Base-by-base conservation (phyloP, 2,797 vertebrate genomes). In the Antennarius maculatus region DNA sequence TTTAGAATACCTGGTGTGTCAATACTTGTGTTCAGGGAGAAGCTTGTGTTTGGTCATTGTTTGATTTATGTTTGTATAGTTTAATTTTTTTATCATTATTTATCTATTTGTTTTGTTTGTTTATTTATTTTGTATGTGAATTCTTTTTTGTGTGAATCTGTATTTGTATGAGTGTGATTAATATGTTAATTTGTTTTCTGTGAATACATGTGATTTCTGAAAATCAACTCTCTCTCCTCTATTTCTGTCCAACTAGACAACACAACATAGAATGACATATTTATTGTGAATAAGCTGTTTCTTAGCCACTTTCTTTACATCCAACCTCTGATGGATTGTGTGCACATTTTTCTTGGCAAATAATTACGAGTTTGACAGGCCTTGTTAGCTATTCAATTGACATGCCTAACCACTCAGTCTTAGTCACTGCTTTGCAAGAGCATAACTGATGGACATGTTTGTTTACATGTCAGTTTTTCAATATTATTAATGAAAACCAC, bases 401-500 rank as follows among this genome's bases (percentile, higher is more conserved):
- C 59, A 51, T 51, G 45, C 31, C 18, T 12, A 17, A 42, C 31
- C 34, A 37, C 49, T 71, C 49, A 0, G 61, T 64, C 46, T 66
- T 53, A 59, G 43, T 73, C 39, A 53, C 43, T 52, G 42, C 59
- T 62, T 52, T 48, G 43, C 47, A 75, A 52, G 45, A 43, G 47
- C 28, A 15, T 27, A 69, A 79, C 74, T 81, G 75, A 78, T 59
- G 52, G 56, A 74, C 61, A 80, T 74, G 52, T 69, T 74, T 74
- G 74, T 80, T 76, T 61, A 60, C 66, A 39, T 78, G 73, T 54
- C 65, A 64, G 17, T 80, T 69, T 70, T 60, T 70, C 70, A 63
- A 45, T 69, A 54, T 65, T 27, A 71, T 69, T 71, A 72, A 75
- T 77, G 66, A 77, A 42, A 66, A 41, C 41, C 54, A 15, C 23